Evolutionary conservation across 2,797 vertebrate genomes (phyloP).

Genomic region (Philypnodon macrostomus): DNA sequence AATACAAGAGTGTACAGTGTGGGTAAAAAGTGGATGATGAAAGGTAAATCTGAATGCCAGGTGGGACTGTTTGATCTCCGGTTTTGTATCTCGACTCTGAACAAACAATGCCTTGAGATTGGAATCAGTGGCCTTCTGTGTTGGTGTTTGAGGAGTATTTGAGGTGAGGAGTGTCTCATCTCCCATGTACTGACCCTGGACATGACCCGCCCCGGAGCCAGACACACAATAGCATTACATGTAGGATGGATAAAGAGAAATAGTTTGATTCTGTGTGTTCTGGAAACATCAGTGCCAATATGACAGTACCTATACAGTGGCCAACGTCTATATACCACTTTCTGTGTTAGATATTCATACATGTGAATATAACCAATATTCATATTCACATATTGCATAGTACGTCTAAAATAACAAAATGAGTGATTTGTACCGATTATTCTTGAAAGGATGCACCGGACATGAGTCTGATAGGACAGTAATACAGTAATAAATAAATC

Average conservation of each 20-base stretch:
- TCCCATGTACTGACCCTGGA: conserved; percentile 29
- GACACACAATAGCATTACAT: conserved; percentile 13
- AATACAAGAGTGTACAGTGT: conserved; percentile 41
- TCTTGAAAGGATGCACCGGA: no score
- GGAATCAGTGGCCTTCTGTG: conserved; percentile 27
- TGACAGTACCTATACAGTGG: background rate
- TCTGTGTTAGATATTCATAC: background rate
- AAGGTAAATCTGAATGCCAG: conserved; percentile 57
- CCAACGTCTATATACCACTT: background rate
- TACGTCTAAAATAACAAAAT: no score
- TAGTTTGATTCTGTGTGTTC: conserved; percentile 1
- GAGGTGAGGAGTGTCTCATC: conserved; percentile 50
- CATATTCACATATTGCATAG: no score
- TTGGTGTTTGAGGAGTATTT: conserved; percentile 19
- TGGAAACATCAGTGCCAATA: conserved; percentile 3
- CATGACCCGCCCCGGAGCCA: conserved; percentile 26
- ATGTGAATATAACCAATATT: background rate
- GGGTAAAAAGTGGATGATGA: conserved; percentile 51
- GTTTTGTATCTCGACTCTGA: conserved; percentile 25
- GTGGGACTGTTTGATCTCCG: conserved; percentile 35
- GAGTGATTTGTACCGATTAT: no score
- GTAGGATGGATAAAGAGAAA: conserved; percentile 19
- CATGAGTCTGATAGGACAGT: no score
- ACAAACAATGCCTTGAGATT: conserved; percentile 24
- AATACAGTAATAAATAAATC: no score